phyloP scores from a whole-genome alignment of 2,113 vertebrate species.

The Heptranchias perlo region DNA sequence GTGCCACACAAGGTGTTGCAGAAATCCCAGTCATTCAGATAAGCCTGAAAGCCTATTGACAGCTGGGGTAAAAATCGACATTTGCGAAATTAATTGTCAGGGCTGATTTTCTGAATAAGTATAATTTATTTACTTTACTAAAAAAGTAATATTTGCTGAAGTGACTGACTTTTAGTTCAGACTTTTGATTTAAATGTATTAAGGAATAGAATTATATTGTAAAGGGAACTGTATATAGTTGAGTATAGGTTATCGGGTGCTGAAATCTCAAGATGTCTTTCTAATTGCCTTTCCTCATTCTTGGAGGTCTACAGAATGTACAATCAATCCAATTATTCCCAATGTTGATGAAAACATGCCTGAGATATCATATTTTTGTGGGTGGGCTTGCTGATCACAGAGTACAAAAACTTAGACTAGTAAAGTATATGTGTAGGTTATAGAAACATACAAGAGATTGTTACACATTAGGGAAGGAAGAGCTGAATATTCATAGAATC shows the following conservation, averaged over 20 bases:
- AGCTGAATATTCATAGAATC: neutral
- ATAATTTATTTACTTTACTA: neutral
- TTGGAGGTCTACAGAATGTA: neutral
- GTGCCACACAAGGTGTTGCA: constrained; percentile 28
- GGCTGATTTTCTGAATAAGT: neutral
- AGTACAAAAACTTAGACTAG: neutral
- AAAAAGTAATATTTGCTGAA: neutral
- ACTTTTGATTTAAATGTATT: neutral
- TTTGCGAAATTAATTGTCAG: neutral
- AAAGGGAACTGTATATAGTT: neutral
- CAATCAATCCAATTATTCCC: neutral
- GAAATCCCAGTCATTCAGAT: neutral
- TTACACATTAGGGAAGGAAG: neutral
- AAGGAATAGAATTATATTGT: neutral
- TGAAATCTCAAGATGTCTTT: constrained; percentile 2
- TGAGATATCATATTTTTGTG: neutral
- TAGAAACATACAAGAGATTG: neutral
- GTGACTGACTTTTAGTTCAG: neutral
- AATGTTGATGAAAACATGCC: neutral
- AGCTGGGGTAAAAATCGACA: neutral
- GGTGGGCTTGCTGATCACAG: neutral
- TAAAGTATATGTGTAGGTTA: neutral
- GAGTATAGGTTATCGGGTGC: neutral
- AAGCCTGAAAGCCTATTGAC: neutral
- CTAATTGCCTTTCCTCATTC: neutral